Base-by-base conservation (phyloP, 2,888 invertebrate species). In the Eledone cirrhosa region DNA sequence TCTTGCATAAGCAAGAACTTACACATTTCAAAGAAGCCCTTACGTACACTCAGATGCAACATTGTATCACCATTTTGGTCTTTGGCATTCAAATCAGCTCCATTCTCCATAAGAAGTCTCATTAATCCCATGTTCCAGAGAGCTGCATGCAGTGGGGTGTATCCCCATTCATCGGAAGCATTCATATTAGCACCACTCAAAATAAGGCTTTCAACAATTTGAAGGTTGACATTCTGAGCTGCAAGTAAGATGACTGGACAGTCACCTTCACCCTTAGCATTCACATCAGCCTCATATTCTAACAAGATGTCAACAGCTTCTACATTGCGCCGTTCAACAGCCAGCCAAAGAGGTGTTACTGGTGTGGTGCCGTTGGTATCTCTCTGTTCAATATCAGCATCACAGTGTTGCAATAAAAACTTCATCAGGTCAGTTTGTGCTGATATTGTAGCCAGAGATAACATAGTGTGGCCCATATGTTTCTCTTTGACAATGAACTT, bases 31-130 rank as follows among this genome's bases (percentile, higher is more conserved):
- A 41, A 72, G 41, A 72, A 72, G 4, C 72, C 72, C 14, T 72
- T 72, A 41, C 72, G 41, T n/a, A 72, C 72, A 33, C 33, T 72
- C 29, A 72, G 72, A 11, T 72, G 72, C 33, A 72, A 72, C n/a
- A 72, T 72, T 1, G 72, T 72, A 24, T 72, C 41, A 14, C 72
- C 33, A 24, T 72, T 72, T 13, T 72, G 72, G 24, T 72, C 72
- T 19, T 41, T 72, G 16, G 72, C 72, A 41, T 72, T 41, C 31
- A 72, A 41, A 72, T 72, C 72, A n/a, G 72, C 72, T 7, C 72
- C 72, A 27, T 29, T 72, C n/a, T 72, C 72, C 22, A 72, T 16
- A n/a, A 72, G 1, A 33, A 72, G 72, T 4, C 72, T 31, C 72
- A 72, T 72, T 2, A 72, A 41, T 1, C 41, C 72, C 72, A 72